Evolutionary conservation across 1,140 invertebrate genomes (phyloP).

Genomic region (Drosophila simulans): DNA sequence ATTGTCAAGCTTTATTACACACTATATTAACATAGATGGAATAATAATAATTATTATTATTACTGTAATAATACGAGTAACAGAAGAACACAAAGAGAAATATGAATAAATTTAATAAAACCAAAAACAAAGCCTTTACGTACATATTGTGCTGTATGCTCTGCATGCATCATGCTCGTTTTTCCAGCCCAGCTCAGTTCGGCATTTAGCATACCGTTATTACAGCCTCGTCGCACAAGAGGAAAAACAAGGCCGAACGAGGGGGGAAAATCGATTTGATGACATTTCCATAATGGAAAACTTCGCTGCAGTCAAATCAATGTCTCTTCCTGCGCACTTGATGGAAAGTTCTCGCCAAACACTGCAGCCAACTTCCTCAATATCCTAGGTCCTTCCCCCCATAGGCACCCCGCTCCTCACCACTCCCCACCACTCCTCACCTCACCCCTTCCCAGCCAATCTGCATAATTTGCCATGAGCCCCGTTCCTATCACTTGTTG

Average conservation of each 20-base stretch:
- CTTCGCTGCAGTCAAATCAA: conserved; percentile 59
- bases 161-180: neutral
- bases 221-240: neutral
- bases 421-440: neutral
- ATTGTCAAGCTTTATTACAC: conserved; percentile 83
- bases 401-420: neutral
- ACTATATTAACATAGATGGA: conserved; percentile 77
- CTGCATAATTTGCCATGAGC: conserved; percentile 67
- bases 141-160: neutral
- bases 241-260: conserved; percentile 13
- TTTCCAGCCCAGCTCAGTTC: neutral
- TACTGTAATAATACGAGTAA: conserved; percentile 65
- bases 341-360: conserved; percentile 57
- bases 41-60: conserved; percentile 60
- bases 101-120: conserved; percentile 77
- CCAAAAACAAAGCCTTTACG: conserved; percentile 26
- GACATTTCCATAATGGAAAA: conserved; percentile 63
- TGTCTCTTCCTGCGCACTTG: conserved; percentile 57
- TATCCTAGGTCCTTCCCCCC: conserved; percentile 31
- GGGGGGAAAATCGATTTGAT: conserved; percentile 47
- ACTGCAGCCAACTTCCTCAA: conserved; percentile 60
- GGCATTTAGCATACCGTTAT: conserved; percentile 28
- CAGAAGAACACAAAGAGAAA: conserved; percentile 65
- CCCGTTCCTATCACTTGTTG: conserved; percentile 67
- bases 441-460: conserved; percentile 30